These are phyloP conservation scores for Noctua fimbriata DNA, from an alignment of 2,888 invertebrate species.

Conservation along the genomic window DNA sequence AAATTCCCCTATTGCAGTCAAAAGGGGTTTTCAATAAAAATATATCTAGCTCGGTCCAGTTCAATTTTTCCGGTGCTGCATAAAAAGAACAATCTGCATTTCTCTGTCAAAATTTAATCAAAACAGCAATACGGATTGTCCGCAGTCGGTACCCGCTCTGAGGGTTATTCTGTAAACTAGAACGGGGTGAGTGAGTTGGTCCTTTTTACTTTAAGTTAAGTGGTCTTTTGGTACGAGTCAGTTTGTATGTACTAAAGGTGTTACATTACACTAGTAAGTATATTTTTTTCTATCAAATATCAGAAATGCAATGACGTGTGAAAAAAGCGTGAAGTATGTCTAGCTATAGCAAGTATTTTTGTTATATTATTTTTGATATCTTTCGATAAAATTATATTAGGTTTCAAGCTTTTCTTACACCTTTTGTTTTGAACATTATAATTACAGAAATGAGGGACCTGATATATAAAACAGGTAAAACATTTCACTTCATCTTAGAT, in stretches of 20 bases:
- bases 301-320: not conserved
- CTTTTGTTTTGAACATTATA: not conserved
- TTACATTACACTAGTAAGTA: not conserved
- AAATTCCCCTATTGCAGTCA: conserved; percentile 7
- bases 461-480: not conserved
- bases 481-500: not conserved
- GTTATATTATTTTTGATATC: not conserved
- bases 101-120: conserved; percentile 87
- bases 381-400: not conserved
- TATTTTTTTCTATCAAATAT: not conserved
- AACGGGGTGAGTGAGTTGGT: not conserved
- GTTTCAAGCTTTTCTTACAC: not conserved
- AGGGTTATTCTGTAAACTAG: conserved; percentile 72
- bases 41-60: conserved; percentile 67
- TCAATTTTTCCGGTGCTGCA: conserved; percentile 75
- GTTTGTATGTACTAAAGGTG: not conserved
- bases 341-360: not conserved
- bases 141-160: conserved; percentile 67
- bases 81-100: conserved; percentile 84
- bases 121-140: conserved; percentile 86
- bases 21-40: conserved; percentile 68
- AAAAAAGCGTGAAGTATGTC: too few species aligned
- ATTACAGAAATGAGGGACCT: not conserved
- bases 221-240: not conserved
- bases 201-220: not conserved